Conservation (phyloP, 2,113 vertebrate genomes). For the Mungos mungo region DNA sequence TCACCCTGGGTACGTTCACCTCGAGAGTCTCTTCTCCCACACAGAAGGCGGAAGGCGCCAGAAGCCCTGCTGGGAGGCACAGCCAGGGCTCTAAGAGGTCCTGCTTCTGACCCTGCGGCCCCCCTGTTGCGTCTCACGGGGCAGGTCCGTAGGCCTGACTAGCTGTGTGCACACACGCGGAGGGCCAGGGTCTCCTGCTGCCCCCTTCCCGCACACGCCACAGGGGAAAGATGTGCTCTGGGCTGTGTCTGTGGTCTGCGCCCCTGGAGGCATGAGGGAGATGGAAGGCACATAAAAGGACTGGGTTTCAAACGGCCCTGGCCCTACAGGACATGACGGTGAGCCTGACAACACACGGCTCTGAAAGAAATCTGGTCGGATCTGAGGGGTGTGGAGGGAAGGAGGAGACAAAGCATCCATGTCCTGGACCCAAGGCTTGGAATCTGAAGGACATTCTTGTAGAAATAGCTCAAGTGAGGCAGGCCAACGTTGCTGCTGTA, state of each 20-base stretch:
- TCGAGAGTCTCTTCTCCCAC: not conserved
- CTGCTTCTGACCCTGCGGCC: not conserved
- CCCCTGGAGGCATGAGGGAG: not conserved
- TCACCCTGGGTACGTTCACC: not conserved
- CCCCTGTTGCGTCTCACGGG: not conserved
- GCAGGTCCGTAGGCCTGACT: not conserved
- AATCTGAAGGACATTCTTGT: not conserved
- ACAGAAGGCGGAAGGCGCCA: not conserved
- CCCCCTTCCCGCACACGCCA: not conserved
- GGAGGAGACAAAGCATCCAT: not conserved
- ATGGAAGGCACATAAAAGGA: no score
- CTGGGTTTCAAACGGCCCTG: not conserved
- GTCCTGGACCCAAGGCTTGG: not conserved
- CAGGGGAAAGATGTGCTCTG: not conserved
- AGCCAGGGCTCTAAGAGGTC: not conserved
- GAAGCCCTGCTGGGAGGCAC: not conserved
- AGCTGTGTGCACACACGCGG: no score
- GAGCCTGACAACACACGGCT: not conserved
- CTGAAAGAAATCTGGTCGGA: not conserved
- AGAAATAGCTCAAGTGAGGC: not conserved
- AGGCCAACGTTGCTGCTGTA: not conserved
- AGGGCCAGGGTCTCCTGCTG: rapidly evolving
- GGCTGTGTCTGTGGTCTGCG: not conserved
- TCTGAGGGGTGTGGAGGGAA: not conserved
- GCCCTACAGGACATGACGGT: not conserved